Percentiles rank a stretch among this genome's conserved stretches.
Conservation (phyloP, 2,888 invertebrate species). For the Dromius quadrimaculatus region DNA sequence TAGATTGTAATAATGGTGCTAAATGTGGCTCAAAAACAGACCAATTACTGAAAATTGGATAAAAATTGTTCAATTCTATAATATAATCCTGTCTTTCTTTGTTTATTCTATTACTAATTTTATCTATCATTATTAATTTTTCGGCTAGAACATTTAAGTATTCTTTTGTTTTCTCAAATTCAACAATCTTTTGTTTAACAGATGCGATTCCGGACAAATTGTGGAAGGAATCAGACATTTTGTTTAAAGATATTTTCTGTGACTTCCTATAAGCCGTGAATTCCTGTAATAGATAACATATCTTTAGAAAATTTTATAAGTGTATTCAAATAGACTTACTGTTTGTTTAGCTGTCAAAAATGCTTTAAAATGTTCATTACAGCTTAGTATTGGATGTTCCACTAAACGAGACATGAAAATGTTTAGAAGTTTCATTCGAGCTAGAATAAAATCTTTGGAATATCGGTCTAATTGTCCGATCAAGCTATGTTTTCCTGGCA, state of each 20-base stretch:
- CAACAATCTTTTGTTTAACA: conserved; percentile 71
- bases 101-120: conserved; percentile 74
- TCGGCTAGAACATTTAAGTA: conserved; percentile 74
- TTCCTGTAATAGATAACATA: neutral
- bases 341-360: conserved; percentile 77
- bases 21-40: conserved; percentile 71
- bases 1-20: conserved; percentile 65
- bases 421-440: conserved; percentile 75
- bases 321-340: conserved; percentile 64
- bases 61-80: conserved; percentile 70
- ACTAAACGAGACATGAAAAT: conserved; percentile 75
- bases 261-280: conserved; percentile 65
- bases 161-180: conserved; percentile 74
- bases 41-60: conserved; percentile 74
- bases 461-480: conserved; percentile 77
- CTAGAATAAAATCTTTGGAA: conserved; percentile 77
- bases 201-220: conserved; percentile 68
- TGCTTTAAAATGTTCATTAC: conserved; percentile 73
- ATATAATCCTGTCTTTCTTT: conserved; percentile 74
- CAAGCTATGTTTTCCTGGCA: conserved; percentile 78
- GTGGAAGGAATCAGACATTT: conserved; percentile 71
- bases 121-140: conserved; percentile 73
- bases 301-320: conserved; percentile 30
- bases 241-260: conserved; percentile 69
- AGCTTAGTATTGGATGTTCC: conserved; percentile 78